Percentiles rank a stretch among this genome's conserved stretches.
Evolutionary conservation across 2,797 vertebrate species (phyloP).

Genomic region (Pangasius krempfi): DNA sequence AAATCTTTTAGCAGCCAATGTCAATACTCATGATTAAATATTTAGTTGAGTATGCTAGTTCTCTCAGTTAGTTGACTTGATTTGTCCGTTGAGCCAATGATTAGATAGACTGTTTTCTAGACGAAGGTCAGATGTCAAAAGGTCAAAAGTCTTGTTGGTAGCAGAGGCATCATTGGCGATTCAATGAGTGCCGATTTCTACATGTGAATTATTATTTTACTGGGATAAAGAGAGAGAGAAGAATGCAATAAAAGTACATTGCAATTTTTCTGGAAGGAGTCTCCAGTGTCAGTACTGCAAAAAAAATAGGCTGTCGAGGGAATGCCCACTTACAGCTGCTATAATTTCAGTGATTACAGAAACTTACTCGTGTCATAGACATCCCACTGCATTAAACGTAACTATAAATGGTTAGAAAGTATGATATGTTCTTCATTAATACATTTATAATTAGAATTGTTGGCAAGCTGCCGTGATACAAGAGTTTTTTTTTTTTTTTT

Average conservation of each 20-base stretch:
- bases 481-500: background rate
- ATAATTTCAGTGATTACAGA: too few species aligned
- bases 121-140: background rate
- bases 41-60: background rate
- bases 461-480: background rate
- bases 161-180: background rate
- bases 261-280: background rate
- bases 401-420: background rate
- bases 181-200: background rate
- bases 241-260: background rate
- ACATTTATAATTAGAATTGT: background rate
- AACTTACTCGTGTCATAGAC: background rate
- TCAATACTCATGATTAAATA: background rate
- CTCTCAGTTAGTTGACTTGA: background rate
- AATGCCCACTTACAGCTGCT: too few species aligned
- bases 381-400: background rate
- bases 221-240: background rate
- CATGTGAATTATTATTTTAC: background rate
- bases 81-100: background rate
- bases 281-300: background rate
- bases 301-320: too few species aligned
- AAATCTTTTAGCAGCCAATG: background rate
- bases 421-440: too few species aligned
- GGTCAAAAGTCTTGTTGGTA: background rate
- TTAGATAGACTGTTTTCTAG: background rate